Evolutionary conservation across 2,797 vertebrate genomes (phyloP).

Genomic region (Danio jaintianensis): DNA sequence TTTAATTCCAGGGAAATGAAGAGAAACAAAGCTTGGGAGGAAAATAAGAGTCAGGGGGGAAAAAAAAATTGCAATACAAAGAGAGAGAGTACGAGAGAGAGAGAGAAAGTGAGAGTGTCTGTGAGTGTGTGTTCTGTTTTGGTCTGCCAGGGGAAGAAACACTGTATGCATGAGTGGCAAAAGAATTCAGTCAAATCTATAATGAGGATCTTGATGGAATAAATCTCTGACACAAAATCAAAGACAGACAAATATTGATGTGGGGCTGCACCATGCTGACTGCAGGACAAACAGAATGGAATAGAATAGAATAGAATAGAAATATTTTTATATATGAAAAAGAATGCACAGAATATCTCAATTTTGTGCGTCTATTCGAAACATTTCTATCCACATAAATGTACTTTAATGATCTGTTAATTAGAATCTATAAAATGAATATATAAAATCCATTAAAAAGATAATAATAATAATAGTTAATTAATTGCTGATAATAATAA

Average conservation of each 20-base stretch:
- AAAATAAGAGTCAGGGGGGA: conserved; percentile 14
- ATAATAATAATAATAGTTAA: too few species aligned
- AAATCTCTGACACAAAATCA: conserved; percentile 59
- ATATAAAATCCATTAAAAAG: neutral
- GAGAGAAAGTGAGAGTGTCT: neutral
- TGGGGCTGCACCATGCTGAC: conserved; percentile 7
- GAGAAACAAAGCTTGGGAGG: conserved; percentile 20
- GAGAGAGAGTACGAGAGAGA: conserved; percentile 7
- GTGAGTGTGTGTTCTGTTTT: conserved; percentile 44
- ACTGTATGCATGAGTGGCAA: conserved; percentile 50
- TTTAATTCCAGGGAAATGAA: conserved; percentile 26
- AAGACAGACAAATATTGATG: conserved; percentile 40
- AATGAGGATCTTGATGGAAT: conserved; percentile 60
- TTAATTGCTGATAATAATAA: too few species aligned
- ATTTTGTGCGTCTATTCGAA: neutral
- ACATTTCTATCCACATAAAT: neutral
- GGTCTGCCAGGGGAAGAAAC: conserved; percentile 45
- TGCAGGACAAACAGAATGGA: conserved; percentile 3
- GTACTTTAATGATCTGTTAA: neutral
- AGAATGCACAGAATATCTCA: too few species aligned
- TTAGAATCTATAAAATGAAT: neutral
- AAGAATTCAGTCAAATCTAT: conserved; percentile 53
- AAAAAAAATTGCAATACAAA: conserved; percentile 28
- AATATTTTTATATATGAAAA: neutral
- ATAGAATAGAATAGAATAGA: conserved; percentile 18